A percentile compares a stretch with the other conserved stretches of the same genome.
These are phyloP conservation scores for Caenorhabditis japonica DNA, from an alignment of 2,888 invertebrate genomes.

Conservation along the genomic window DNA sequence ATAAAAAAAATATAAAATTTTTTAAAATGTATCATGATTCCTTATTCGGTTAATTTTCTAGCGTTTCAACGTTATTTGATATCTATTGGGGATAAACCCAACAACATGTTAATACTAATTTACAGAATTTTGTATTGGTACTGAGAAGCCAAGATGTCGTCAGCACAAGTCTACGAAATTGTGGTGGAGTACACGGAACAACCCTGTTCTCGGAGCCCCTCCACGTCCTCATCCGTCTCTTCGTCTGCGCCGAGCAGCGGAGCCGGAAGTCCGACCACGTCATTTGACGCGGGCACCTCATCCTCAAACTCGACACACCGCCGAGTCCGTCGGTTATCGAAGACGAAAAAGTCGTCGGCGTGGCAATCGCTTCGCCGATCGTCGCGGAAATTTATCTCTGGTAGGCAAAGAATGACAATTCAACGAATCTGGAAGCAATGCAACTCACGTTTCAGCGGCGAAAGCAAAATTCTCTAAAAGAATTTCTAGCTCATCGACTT, in stretches of 20 bases:
- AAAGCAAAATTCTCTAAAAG: conserved; percentile 40
- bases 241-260: conserved; percentile 30
- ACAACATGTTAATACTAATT: conserved; percentile 11
- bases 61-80: conserved; percentile 20
- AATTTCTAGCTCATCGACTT: conserved; percentile 25
- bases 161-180: conserved; percentile 30
- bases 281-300: background rate
- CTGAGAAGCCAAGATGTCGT: conserved; percentile 38
- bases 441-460: conserved; percentile 36
- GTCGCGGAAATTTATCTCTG: conserved; percentile 26
- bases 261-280: conserved; percentile 4
- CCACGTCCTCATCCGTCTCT: conserved; percentile 37
- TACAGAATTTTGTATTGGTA: conserved; percentile 8
- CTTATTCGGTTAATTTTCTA: background rate
- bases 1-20: conserved; percentile 28
- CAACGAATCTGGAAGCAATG: conserved; percentile 15
- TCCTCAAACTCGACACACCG: background rate
- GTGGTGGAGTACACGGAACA: conserved; percentile 44
- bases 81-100: conserved; percentile 13
- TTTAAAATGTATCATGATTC: background rate
- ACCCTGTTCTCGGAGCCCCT: conserved; percentile 38
- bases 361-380: conserved; percentile 18
- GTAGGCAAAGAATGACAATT: conserved; percentile 10
- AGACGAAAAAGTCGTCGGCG: conserved; percentile 21
- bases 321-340: conserved; percentile 24